Evolutionary conservation across 2,113 vertebrate species (phyloP).

Genomic region (Passer domesticus): DNA sequence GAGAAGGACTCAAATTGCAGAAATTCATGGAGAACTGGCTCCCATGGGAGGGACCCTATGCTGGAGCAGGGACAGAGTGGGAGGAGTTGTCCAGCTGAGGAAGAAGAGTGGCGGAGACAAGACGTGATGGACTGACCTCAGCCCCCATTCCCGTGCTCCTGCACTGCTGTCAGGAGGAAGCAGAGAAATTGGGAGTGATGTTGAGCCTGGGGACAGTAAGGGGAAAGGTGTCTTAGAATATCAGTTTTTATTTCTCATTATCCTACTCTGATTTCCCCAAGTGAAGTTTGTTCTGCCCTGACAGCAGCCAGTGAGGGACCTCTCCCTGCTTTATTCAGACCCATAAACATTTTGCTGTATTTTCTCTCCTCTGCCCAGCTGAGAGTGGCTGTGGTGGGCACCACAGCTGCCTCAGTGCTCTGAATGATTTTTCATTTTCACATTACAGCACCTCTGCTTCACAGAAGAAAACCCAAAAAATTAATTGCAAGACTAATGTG

Average conservation of each 20-base stretch:
- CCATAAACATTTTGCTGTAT: accelerated
- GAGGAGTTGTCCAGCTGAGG: not conserved
- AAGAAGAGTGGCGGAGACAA: not conserved
- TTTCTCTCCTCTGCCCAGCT: not conserved
- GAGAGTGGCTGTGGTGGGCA: not conserved
- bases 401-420: not conserved
- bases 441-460: not conserved
- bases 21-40: not conserved
- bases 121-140: not conserved
- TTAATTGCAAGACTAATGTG: not conserved
- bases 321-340: not conserved
- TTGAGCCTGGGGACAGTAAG: not conserved
- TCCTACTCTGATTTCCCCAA: not conserved
- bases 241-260: not conserved
- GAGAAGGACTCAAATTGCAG: not conserved
- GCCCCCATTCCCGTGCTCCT: not conserved
- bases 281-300: not conserved
- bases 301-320: not conserved
- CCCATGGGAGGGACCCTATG: accelerated
- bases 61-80: not conserved
- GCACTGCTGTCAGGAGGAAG: not conserved
- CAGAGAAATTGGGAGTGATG: not conserved
- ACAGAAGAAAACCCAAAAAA: not conserved
- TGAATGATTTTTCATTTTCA: not conserved
- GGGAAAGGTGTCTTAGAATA: not conserved